Percentiles rank a stretch among this genome's conserved stretches.
Evolutionary conservation across 2,888 invertebrate genomes (phyloP).

Genomic region (Agrotis exclamationis): DNA sequence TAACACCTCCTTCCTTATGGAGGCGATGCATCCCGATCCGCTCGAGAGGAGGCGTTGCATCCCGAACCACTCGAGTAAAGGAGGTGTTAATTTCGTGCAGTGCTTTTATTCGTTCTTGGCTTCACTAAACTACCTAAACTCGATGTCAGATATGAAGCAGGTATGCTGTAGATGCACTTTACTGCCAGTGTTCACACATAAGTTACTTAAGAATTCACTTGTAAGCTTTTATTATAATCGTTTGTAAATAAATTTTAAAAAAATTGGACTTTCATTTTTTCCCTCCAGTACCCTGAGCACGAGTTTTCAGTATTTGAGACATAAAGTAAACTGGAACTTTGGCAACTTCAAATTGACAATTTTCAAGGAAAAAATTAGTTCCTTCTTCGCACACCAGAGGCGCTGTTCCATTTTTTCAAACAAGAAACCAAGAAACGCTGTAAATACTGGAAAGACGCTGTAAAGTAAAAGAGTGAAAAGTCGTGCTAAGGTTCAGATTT

Average conservation of each 20-base stretch:
- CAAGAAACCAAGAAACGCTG: too few species aligned
- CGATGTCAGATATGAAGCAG: neutral
- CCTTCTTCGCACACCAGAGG: too few species aligned
- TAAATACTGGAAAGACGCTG: too few species aligned
- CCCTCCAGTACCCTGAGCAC: too few species aligned
- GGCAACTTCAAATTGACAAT: too few species aligned
- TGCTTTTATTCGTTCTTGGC: neutral
- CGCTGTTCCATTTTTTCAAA: too few species aligned
- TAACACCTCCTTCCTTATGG: too few species aligned
- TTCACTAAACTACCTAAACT: neutral
- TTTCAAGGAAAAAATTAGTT: too few species aligned
- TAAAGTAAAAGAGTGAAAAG: too few species aligned
- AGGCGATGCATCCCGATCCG: neutral
- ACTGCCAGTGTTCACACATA: conserved; percentile 11
- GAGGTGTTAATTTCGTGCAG: neutral
- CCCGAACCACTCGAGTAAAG: neutral
- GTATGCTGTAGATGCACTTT: neutral
- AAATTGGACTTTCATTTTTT: conserved; percentile 16
- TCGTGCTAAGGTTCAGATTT: too few species aligned
- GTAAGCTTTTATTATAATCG: conserved; percentile 20
- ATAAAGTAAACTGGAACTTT: too few species aligned
- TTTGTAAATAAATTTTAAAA: conserved; percentile 51
- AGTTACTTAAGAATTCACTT: conserved; percentile 19
- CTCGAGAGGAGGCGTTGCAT: neutral
- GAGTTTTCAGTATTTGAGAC: too few species aligned